phyloP scores from a whole-genome alignment of 1,140 invertebrate species.

The Drosophila nigrodunni region DNA sequence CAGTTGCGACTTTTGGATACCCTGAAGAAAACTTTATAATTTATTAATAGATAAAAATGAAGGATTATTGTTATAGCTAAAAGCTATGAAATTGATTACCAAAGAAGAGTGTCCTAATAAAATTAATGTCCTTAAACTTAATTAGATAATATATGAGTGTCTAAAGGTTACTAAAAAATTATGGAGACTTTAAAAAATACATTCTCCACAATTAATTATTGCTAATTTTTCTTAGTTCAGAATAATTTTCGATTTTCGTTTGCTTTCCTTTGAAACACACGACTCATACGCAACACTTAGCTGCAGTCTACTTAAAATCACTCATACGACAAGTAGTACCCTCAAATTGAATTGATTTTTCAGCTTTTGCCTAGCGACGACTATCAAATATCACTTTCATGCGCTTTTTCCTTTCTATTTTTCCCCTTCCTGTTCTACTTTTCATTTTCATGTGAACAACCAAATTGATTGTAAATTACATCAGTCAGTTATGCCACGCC shows the following conservation, averaged over 20 bases:
- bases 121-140: too few species aligned
- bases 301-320: constrained; percentile 8
- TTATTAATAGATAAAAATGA: not conserved
- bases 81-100: too few species aligned
- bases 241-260: not conserved
- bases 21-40: not conserved
- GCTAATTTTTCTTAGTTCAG: too few species aligned
- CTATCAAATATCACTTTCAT: not conserved
- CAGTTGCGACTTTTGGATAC: not conserved
- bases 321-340: constrained; percentile 10
- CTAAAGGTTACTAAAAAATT: too few species aligned
- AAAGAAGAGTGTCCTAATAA: too few species aligned
- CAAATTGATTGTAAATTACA: constrained; percentile 19
- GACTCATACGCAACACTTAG: constrained; percentile 39
- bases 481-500: constrained; percentile 8
- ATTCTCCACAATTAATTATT: too few species aligned
- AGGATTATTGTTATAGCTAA: too few species aligned
- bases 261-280: not conserved
- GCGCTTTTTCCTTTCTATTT: not conserved
- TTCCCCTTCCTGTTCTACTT: not conserved
- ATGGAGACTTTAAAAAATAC: too few species aligned
- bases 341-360: constrained; percentile 4
- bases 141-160: too few species aligned
- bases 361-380: not conserved
- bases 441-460: constrained; percentile 3